Conservation (phyloP, 2,888 invertebrate species). For the Drosophila nr. perissopoda region DNA sequence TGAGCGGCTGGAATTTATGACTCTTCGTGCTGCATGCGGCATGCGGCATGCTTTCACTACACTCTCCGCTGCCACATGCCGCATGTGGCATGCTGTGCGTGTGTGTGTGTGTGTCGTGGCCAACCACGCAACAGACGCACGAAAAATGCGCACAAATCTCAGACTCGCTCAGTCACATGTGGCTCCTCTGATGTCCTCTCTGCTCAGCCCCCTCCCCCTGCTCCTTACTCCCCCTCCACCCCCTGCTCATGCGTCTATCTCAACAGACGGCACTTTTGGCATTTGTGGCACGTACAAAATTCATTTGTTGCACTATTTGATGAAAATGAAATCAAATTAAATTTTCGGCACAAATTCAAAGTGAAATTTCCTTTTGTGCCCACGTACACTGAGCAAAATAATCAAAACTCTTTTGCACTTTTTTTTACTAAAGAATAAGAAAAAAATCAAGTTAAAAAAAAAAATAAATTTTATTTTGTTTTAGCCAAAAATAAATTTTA, state of each 20-base stretch:
- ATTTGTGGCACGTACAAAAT: constrained; percentile 78
- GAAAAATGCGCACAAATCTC: constrained; percentile 73
- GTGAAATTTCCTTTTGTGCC: constrained; percentile 42
- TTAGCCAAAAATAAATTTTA: background rate
- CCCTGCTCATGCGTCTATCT: background rate
- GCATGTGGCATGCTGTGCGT: constrained; percentile 5
- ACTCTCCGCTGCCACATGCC: constrained; percentile 1
- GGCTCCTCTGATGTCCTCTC: constrained; percentile 30
- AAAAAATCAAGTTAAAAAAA: background rate
- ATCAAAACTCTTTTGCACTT: background rate
- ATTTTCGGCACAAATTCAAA: constrained; percentile 76
- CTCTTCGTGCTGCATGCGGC: constrained; percentile 48
- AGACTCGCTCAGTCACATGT: constrained; percentile 54
- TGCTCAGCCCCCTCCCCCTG: background rate
- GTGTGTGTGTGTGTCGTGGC: constrained; percentile 47
- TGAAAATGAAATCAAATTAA: constrained; percentile 80
- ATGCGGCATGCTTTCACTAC: constrained; percentile 9
- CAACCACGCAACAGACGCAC: constrained; percentile 62
- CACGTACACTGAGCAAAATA: background rate
- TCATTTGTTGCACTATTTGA: constrained; percentile 80
- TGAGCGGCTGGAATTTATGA: constrained; percentile 75
- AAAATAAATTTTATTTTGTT: background rate
- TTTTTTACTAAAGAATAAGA: fast-evolving
- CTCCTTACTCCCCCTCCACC: background rate
- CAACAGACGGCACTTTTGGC: constrained; percentile 40